Percentiles rank a stretch among this genome's conserved stretches.
phyloP scores from a whole-genome alignment of 2,797 vertebrate species.

The Phrynocephalus vlangalii region DNA sequence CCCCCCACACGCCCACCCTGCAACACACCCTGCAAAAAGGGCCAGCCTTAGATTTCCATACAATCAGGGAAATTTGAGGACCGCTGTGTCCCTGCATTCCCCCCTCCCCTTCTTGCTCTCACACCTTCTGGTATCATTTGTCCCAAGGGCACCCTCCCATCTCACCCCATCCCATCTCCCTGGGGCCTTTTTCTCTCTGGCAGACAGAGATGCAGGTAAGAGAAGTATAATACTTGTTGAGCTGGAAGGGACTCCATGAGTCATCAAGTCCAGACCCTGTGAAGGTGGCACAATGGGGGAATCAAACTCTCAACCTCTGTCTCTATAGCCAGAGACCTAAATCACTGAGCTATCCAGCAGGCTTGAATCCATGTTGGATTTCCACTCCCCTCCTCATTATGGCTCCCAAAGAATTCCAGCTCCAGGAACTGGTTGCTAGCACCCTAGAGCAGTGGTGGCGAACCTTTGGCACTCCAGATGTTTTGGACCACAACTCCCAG shows the following conservation, averaged over 20 bases:
- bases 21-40: not conserved
- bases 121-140: not conserved
- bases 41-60: conserved; percentile 33
- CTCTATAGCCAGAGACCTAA: too few relatives aligned
- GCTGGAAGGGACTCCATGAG: too few relatives aligned
- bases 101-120: not conserved
- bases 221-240: not conserved
- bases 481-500: too few relatives aligned
- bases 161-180: not conserved
- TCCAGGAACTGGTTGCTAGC: not conserved
- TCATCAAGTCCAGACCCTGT: too few relatives aligned
- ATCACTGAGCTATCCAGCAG: too few relatives aligned
- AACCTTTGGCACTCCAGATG: too few relatives aligned
- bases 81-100: not conserved
- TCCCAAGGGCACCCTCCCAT: conserved; percentile 14
- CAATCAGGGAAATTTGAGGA: conserved; percentile 46
- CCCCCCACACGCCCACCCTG: not conserved
- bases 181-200: not conserved
- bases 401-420: too few relatives aligned
- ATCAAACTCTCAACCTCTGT: too few relatives aligned
- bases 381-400: too few relatives aligned
- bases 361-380: too few relatives aligned
- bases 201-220: not conserved
- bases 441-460: too few relatives aligned
- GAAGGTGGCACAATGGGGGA: too few relatives aligned